A percentile compares a stretch with the other conserved stretches of the same genome.
Evolutionary conservation across 2,888 invertebrate genomes (phyloP).

Genomic region (Pteria penguin): DNA sequence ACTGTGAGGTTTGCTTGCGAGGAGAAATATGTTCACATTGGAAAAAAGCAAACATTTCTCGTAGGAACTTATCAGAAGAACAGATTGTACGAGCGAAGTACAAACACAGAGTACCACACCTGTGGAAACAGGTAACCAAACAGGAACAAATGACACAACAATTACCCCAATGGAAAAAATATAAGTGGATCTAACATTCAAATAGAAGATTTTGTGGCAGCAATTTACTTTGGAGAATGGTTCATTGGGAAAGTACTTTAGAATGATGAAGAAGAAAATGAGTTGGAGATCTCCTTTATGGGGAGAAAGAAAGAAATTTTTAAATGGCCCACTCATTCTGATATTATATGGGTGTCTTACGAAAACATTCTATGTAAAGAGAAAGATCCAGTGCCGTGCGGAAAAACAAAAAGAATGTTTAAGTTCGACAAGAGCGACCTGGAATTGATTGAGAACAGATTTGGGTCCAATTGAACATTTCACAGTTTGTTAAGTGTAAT

Average conservation of each 20-base stretch:
- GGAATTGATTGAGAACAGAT: background rate
- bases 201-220: background rate
- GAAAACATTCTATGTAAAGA: background rate
- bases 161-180: too few species aligned
- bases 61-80: too few species aligned
- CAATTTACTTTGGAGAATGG: background rate
- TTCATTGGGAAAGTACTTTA: background rate
- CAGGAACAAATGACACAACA: too few species aligned
- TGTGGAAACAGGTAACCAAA: too few species aligned
- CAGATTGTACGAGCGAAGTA: too few species aligned
- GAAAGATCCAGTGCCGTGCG: background rate
- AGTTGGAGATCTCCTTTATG: too few species aligned
- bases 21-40: too few species aligned
- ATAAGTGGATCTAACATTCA: too few species aligned
- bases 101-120: too few species aligned
- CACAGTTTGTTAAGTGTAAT: too few species aligned
- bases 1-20: conserved; percentile 21
- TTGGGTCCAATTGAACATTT: background rate
- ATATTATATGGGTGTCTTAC: background rate
- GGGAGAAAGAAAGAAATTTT: background rate
- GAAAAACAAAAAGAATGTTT: conserved; percentile 1
- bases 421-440: background rate
- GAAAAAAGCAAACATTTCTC: too few species aligned
- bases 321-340: background rate
- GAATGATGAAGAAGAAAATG: background rate